phyloP scores from a whole-genome alignment of 1,140 invertebrate species.

The Harpegnathos saltator region DNA sequence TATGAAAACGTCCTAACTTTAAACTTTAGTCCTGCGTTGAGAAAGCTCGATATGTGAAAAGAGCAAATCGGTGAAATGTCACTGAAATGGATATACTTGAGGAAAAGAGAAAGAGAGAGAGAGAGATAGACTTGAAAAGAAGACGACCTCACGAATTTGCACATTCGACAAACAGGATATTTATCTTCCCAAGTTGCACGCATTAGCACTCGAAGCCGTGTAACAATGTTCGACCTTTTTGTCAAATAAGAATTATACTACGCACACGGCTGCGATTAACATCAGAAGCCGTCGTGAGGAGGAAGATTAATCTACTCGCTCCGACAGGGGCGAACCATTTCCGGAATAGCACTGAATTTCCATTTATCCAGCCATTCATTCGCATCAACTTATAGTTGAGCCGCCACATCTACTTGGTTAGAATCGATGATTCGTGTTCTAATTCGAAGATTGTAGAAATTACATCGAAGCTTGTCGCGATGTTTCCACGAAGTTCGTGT shows the following conservation, averaged over 20 bases:
- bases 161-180: too few species aligned
- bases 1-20: neutral
- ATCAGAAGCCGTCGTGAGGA: neutral
- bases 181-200: too few species aligned
- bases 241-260: neutral
- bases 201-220: too few species aligned
- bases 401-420: neutral
- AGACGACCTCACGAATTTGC: too few species aligned
- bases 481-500: neutral
- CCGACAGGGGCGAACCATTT: neutral
- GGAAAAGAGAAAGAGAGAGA: too few species aligned
- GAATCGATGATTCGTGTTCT: neutral
- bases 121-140: too few species aligned
- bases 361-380: neutral
- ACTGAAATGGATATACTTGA: too few species aligned
- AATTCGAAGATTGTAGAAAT: neutral
- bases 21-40: too few species aligned
- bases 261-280: neutral
- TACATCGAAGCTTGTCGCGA: neutral
- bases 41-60: too few species aligned
- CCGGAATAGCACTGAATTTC: neutral
- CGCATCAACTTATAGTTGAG: neutral
- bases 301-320: conserved; percentile 19
- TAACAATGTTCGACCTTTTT: neutral
- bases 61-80: too few species aligned